Evolutionary conservation across 2,113 vertebrate genomes (phyloP), one percentile per base, ranked within the genome.

Genomic region (Ramphastos sulfuratus): DNA sequence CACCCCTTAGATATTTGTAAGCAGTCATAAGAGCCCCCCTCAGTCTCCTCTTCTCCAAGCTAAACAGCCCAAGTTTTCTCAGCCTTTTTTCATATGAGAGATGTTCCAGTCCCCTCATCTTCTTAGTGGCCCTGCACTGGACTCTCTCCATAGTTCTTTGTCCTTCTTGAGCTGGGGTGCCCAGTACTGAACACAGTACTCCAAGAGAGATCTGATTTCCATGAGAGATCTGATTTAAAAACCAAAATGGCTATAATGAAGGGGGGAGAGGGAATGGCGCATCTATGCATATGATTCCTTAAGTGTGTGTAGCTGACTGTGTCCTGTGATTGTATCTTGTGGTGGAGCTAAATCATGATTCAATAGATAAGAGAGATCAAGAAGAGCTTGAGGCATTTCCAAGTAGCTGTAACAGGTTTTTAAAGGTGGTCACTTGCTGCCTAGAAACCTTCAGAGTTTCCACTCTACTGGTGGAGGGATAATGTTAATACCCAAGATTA

Each of bases 401-500:
- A 7, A 31, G 31, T 18, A 80, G 54, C 24, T 60, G 18, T 72
- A 76, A 46, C 4, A 74, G 21, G 15, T 73, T 89, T 64, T 59
- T 52, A 76, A 89, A 91, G 12, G 35, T 56, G 33, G 19, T 16
- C 9, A 46, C 64, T 80, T 74, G 35, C 31, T 42, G 10, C 10
- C 12, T 48, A 55, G 33, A 90, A 87, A 48, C 14, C 39, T 83
- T 80, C 46, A 85, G 72, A 92, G 24, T 21, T 70, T 66, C 60
- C 0, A 0, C 25, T 80, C 21, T 11, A 10, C 1, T 2, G 16
- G 15, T 4, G 2, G 30, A 74, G 15, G 20, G 10, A 71, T 31
- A 80, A 61, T 54, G 35, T 66, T 61, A 70, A 72, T 63, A 70
- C 4, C 10, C n/a, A 74, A 46, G 46, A 71, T 27, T 63, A 48